phyloP scores from a whole-genome alignment of 2,888 invertebrate species.

The Troides oblongomaculatus region DNA sequence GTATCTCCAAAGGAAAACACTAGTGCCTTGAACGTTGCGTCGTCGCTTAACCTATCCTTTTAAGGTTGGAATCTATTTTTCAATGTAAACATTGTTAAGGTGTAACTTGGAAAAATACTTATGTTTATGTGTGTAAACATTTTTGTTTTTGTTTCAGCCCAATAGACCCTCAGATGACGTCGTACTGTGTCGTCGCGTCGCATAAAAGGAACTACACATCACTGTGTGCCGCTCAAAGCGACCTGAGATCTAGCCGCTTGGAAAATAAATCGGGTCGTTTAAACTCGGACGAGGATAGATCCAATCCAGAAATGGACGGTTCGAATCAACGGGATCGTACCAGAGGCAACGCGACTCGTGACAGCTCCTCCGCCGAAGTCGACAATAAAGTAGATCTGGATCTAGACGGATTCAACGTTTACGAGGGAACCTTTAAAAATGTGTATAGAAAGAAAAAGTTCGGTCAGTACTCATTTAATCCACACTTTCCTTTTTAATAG shows the following conservation, averaged over 20 bases:
- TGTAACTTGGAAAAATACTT: too few species aligned
- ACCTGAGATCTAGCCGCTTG: conserved; percentile 48
- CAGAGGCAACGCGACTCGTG: conserved; percentile 32
- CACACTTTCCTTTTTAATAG: not conserved
- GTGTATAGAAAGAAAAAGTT: conserved; percentile 63
- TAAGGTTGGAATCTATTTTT: too few species aligned
- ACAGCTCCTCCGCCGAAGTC: conserved; percentile 43
- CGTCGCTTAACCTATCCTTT: too few species aligned
- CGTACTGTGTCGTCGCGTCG: conserved; percentile 71
- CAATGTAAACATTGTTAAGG: too few species aligned
- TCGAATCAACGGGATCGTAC: conserved; percentile 29
- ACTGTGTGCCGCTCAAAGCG: conserved; percentile 66
- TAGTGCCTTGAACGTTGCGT: too few species aligned
- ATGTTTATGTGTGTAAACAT: too few species aligned
- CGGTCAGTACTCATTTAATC: conserved; percentile 49
- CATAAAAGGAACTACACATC: conserved; percentile 68
- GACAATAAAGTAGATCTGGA: conserved; percentile 59
- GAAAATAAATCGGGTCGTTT: conserved; percentile 49
- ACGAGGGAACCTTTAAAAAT: conserved; percentile 56
- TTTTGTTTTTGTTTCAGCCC: conserved; percentile 50
- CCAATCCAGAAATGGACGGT: conserved; percentile 36
- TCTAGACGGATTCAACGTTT: conserved; percentile 50
- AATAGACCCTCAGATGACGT: conserved; percentile 70
- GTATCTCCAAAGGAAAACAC: too few species aligned
- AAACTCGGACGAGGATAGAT: conserved; percentile 39